These are phyloP conservation scores for Misgurnus anguillicaudatus DNA, from an alignment of 2,113 vertebrate species.

Conservation along the genomic window DNA sequence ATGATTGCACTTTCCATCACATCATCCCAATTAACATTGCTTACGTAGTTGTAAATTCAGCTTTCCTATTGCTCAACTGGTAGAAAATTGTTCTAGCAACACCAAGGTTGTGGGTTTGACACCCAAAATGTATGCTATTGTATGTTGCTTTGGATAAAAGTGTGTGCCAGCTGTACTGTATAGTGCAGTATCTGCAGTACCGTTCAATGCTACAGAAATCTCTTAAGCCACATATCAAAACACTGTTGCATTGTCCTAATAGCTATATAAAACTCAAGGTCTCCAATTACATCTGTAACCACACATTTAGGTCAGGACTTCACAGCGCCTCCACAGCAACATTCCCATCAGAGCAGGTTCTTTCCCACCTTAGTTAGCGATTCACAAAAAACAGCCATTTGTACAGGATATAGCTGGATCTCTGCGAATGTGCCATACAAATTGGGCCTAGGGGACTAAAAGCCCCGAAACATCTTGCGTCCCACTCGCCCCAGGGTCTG, in stretches of 20 bases:
- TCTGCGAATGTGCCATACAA: constrained; percentile 53
- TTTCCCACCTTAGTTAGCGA: constrained; percentile 51
- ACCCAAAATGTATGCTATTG: too few relatives aligned
- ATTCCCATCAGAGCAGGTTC: constrained; percentile 39
- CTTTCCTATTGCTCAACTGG: too few relatives aligned
- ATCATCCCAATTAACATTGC: too few relatives aligned
- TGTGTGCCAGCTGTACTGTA: too few relatives aligned
- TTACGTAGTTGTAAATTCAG: too few relatives aligned
- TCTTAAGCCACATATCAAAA: not conserved
- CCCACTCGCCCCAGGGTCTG: constrained; percentile 30
- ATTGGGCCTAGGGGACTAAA: constrained; percentile 56
- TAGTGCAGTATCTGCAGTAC: too few relatives aligned
- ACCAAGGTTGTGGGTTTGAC: too few relatives aligned
- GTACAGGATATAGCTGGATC: constrained; percentile 31
- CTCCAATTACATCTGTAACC: constrained; percentile 45
- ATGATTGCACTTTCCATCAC: too few relatives aligned
- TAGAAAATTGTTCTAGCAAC: too few relatives aligned
- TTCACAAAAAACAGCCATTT: constrained; percentile 50
- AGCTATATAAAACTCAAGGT: constrained; percentile 41
- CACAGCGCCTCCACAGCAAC: constrained; percentile 22
- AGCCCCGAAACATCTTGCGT: constrained; percentile 54
- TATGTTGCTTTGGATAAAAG: too few relatives aligned
- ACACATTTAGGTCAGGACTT: constrained; percentile 55
- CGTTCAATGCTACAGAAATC: too few relatives aligned
- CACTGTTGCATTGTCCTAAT: constrained; percentile 28